phyloP scores from a whole-genome alignment of 2,797 vertebrate species.

The Denticeps clupeoides region DNA sequence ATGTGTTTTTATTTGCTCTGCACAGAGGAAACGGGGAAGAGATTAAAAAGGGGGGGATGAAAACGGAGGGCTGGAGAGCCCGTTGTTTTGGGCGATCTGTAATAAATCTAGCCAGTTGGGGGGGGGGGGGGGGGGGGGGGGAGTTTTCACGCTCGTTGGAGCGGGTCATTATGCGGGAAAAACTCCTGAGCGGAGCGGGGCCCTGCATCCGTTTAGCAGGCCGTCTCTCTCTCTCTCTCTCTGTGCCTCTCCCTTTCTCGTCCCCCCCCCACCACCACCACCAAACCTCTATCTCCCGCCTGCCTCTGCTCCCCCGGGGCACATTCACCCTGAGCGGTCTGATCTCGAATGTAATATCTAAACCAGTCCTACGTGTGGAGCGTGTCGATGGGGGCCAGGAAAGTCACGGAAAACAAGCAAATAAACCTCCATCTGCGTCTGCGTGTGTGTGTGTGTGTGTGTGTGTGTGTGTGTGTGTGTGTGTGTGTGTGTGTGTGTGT shows the following conservation, averaged over 20 bases:
- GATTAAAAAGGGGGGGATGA: slow-evolving; percentile 37
- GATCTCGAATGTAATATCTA: slow-evolving; percentile 35
- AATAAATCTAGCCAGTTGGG: slow-evolving; percentile 48
- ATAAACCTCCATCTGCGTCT: slow-evolving; percentile 53
- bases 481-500: slow-evolving; percentile 37
- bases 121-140: slow-evolving; percentile 20
- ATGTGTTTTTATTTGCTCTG: background rate
- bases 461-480: slow-evolving; percentile 1
- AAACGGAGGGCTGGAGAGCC: background rate
- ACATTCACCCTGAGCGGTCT: slow-evolving; percentile 30
- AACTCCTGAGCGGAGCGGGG: slow-evolving; percentile 25
- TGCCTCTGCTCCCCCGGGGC: slow-evolving; percentile 32
- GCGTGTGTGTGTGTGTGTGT: slow-evolving; percentile 26
- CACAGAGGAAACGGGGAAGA: slow-evolving; percentile 16
- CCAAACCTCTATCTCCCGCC: slow-evolving; percentile 25
- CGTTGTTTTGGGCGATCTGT: slow-evolving; percentile 47
- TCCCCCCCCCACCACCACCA: no score
- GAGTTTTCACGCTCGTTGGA: slow-evolving; percentile 56
- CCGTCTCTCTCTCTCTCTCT: no score
- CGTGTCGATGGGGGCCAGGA: slow-evolving; percentile 10
- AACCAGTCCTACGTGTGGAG: slow-evolving; percentile 20
- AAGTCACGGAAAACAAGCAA: slow-evolving; percentile 44
- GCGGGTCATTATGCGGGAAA: slow-evolving; percentile 52
- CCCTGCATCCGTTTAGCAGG: slow-evolving; percentile 35
- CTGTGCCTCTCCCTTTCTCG: no score